Base-by-base conservation (phyloP, 2,888 invertebrate genomes). In the Boloria selene region DNA sequence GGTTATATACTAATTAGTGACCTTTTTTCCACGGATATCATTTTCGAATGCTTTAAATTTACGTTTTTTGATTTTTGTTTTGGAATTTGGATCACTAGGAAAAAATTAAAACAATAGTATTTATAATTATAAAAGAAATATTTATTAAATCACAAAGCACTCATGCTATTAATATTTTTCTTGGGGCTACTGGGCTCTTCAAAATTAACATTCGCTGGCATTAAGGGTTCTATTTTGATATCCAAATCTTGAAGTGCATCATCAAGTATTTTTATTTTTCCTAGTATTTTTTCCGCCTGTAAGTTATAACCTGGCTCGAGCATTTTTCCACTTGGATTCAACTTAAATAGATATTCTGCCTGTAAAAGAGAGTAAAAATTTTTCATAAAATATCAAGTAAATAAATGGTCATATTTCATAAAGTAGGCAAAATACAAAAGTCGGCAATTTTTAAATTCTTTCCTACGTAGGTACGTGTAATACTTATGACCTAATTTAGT, bases 281-380 rank as follows among this genome's bases (percentile, higher is more conserved):
- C 89, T 69, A 94, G 72, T 13, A 93, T 69, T 61, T 79, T 84
- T 72, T 93, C 93, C 22, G 94, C 94, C 74, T 93, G 91, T 44
- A 93, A 83, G 67, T 93, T 94, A 77, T 93, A 94, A 45, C 95
- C 94, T 0, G 95, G 95, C 78, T 95, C 94, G 65, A 95, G 93
- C 94, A 95, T 94, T 82, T 93, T 94, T 0, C 95, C 95, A 72
- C 93, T 94, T 0, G 95, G 95, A 82, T 95, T 95, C 77, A 93
- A 87, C 77, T 93, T 94, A 84, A 95, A 95, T 60, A 95, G 81
- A 80, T 93, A 94, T 83, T 95, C 95, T 0, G 95, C 95, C 93
- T 93, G 77, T 18, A 73, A 82, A 72, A 22, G 16, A 65, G 53
- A 22, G 22, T 22, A 22, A 22, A 22, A 22, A 22, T 72, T 52